phyloP scores from a whole-genome alignment of 2,888 invertebrate species.

The Trachelus troglodyta region DNA sequence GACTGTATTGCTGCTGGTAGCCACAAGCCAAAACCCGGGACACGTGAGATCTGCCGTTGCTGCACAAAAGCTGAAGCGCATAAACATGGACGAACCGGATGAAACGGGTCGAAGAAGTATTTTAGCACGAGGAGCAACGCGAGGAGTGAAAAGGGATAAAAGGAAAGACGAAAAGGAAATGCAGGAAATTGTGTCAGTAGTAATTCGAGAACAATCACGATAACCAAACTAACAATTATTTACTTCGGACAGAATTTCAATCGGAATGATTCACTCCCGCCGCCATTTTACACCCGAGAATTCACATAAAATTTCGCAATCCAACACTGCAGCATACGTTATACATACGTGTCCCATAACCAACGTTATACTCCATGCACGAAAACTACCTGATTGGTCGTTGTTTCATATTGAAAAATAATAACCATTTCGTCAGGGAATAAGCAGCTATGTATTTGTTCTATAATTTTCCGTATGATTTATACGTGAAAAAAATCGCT shows the following conservation, averaged over 20 bases:
- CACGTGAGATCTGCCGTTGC: not conserved
- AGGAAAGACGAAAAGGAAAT: not conserved
- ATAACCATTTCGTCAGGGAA: not conserved
- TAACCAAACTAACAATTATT: not conserved
- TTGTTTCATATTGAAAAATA: not conserved
- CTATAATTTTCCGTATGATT: too few species aligned
- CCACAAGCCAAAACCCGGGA: not conserved
- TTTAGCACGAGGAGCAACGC: not conserved
- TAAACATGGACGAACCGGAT: not conserved
- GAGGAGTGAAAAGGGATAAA: not conserved
- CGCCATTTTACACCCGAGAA: not conserved
- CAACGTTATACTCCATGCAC: too few species aligned
- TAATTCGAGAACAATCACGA: not conserved
- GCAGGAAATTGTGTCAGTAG: not conserved
- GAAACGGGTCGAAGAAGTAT: not conserved
- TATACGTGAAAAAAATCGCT: too few species aligned
- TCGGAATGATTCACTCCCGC: not conserved
- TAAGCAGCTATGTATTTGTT: not conserved
- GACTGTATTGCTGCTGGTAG: conserved; percentile 22
- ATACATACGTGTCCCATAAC: too few species aligned
- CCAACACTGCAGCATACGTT: too few species aligned
- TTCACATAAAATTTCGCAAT: not conserved
- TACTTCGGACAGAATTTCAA: not conserved
- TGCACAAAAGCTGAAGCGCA: not conserved
- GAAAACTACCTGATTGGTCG: too few species aligned